Conservation (phyloP, 2,797 vertebrate genomes). For the Pipistrellus pygmaeus region DNA sequence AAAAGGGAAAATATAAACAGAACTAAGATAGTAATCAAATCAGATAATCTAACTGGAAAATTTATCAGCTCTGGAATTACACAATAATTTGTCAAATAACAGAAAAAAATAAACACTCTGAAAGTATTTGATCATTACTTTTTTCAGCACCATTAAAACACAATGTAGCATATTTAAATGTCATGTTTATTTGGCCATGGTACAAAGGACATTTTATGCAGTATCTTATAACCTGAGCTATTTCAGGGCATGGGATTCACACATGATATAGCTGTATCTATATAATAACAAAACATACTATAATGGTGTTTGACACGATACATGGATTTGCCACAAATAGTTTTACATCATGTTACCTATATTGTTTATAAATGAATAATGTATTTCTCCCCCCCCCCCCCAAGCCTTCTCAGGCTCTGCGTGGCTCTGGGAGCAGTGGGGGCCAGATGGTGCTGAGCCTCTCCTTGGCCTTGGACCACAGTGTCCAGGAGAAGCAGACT, state of each 20-base stretch:
- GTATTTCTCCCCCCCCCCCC: too few species aligned
- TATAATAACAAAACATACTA: background rate
- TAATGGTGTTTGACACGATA: background rate
- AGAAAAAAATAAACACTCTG: background rate
- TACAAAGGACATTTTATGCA: too few species aligned
- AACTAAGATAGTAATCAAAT: background rate
- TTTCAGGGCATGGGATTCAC: background rate
- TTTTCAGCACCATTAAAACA: background rate
- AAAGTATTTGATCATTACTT: slow-evolving; percentile 22
- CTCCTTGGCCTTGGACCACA: background rate
- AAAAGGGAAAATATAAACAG: background rate
- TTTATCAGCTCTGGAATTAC: background rate
- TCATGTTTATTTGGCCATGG: too few species aligned
- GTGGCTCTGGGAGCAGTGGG: background rate
- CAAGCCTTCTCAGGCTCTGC: background rate
- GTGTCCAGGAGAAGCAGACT: background rate
- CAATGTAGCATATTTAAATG: background rate
- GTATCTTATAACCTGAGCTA: background rate
- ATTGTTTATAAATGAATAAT: background rate
- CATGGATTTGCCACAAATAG: background rate
- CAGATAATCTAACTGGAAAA: background rate
- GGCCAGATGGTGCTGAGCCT: background rate
- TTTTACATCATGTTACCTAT: background rate
- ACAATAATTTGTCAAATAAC: background rate
- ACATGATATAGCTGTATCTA: background rate